Percentiles rank a stretch among this genome's conserved stretches.
phyloP scores from a whole-genome alignment of 2,113 vertebrate species.

The Blennius ocellaris region DNA sequence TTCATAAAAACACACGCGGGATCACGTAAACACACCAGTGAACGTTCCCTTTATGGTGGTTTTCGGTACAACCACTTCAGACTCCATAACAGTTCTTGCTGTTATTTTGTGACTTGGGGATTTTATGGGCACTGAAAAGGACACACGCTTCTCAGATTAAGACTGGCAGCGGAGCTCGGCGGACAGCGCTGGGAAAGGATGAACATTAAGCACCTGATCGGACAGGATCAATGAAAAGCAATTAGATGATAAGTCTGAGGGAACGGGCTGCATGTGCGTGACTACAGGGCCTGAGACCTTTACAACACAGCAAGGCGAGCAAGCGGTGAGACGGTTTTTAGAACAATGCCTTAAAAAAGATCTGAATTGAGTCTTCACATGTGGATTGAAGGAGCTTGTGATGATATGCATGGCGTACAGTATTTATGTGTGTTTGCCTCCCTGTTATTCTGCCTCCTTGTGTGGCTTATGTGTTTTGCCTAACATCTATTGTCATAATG shows the following conservation, averaged over 20 bases:
- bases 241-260: conserved; percentile 76
- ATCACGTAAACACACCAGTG: conserved; percentile 23
- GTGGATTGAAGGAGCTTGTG: conserved; percentile 22
- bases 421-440: conserved; percentile 49
- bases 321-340: conserved; percentile 19
- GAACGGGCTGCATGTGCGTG: conserved; percentile 8
- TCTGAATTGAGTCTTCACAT: conserved; percentile 14
- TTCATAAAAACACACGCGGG: conserved; percentile 14
- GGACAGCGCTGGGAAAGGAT: conserved; percentile 73
- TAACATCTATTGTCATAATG: conserved; percentile 76
- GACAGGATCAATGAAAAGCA: conserved; percentile 85
- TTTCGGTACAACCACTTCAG: conserved; percentile 30
- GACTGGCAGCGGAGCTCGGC: conserved; percentile 60
- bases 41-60: not conserved
- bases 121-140: conserved; percentile 67
- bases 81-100: conserved; percentile 30
- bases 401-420: conserved; percentile 38
- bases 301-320: conserved; percentile 27
- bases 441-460: conserved; percentile 34
- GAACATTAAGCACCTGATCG: conserved; percentile 75
- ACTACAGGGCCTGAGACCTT: conserved; percentile 45
- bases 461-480: conserved; percentile 65
- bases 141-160: conserved; percentile 69
- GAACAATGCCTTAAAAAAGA: conserved; percentile 12
- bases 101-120: conserved; percentile 35